Base-by-base conservation (phyloP, 2,888 invertebrate species). In the Agrotis clavis region DNA sequence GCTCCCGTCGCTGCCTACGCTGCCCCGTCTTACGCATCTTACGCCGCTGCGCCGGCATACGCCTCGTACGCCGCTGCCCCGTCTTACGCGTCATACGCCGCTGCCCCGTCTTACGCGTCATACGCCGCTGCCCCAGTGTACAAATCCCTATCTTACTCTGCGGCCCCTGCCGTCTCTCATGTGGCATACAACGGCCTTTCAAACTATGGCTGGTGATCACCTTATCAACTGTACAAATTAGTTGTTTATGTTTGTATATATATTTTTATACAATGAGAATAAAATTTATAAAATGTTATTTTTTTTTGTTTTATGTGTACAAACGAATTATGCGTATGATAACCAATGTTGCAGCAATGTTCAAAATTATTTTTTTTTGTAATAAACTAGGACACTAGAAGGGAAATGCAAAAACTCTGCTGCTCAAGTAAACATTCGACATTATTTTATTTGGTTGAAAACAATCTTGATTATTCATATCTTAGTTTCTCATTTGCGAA, bases 171-270 rank as follows among this genome's bases (percentile, higher is more conserved):
- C 72, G 97, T 97, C 54, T 97, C 97, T 74, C 97, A 97, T 90
- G 97, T 97, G 77, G 93, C 97, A 84, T 98, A 97, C 96, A 96
- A 95, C 83, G 97, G 97, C 75, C 96, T 97, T 71, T 97, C 97
- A 83, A 90, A 92, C 91, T 97, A 97, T 93, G 97, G 96, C 85
- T 97, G 97, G 97, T 97, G 97, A 97, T 94, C 93, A 89, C 81
- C 67, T 87, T 86, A 86, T 88, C 85, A 83, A 89, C 88, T 91
- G 87, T 91, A 90, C 82, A 91, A 89, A 83, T 89, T 92, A 93
- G 92, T 93, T 92, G 89, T 93, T 92, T 88, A 89, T 88, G 81
- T 88, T 90, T 94, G 89, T 93, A 92, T 94, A 92, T 94, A 93
- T 83, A 72, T 53, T 93, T 92, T 92, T 92, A 89, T 93, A 93